phyloP scores from a whole-genome alignment of 2,888 invertebrate genomes.

The Nesidiocoris tenuis region DNA sequence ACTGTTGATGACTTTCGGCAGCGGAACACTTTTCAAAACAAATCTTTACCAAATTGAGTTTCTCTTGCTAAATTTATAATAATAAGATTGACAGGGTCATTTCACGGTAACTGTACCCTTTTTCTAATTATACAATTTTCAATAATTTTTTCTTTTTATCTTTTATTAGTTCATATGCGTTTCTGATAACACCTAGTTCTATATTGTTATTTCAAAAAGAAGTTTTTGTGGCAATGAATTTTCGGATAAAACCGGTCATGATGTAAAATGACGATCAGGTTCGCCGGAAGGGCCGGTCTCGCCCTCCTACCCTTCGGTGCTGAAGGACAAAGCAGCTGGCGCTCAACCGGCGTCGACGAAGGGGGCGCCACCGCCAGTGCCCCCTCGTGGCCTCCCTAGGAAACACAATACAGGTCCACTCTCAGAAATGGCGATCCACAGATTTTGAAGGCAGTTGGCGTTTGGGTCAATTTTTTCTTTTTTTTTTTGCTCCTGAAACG shows the following conservation, averaged over 20 bases:
- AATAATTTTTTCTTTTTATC: too few relatives aligned
- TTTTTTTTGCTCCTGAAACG: neutral
- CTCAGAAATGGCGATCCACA: neutral
- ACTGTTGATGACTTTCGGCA: too few relatives aligned
- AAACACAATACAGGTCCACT: constrained; percentile 49
- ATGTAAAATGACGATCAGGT: constrained; percentile 39
- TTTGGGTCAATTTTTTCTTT: too few relatives aligned
- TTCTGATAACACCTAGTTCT: too few relatives aligned
- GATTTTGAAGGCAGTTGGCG: constrained; percentile 25
- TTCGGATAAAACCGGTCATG: neutral
- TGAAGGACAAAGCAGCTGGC: constrained; percentile 62
- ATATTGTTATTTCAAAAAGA: too few relatives aligned
- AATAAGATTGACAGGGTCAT: neutral
- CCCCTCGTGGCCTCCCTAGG: constrained; percentile 72
- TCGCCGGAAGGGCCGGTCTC: constrained; percentile 46
- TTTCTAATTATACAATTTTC: neutral
- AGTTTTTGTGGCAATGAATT: too few relatives aligned
- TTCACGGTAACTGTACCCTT: neutral
- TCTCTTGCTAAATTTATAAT: too few relatives aligned
- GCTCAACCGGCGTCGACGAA: constrained; percentile 56
- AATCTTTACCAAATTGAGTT: too few relatives aligned
- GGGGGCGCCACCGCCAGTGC: constrained; percentile 84
- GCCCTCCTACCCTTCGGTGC: constrained; percentile 69
- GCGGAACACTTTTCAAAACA: too few relatives aligned
- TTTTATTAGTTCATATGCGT: too few relatives aligned